Conservation (phyloP, 1,140 invertebrate genomes). For the Adelges cooleyi region DNA sequence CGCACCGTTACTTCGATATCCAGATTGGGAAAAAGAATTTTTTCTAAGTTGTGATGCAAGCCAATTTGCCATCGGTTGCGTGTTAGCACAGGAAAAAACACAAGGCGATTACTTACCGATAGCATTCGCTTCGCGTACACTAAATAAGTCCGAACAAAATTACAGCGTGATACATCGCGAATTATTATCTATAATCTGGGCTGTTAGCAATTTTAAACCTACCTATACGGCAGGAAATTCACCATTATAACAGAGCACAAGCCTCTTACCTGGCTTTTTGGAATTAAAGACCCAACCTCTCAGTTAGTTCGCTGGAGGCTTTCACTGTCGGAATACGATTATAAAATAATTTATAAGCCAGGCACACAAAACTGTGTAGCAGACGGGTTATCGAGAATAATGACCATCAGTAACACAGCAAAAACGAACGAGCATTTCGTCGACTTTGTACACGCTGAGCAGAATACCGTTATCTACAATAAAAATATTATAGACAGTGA, state of each 20-base stretch:
- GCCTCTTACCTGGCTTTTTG: conserved; percentile 41
- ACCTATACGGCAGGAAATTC: conserved; percentile 41
- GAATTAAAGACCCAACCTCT: conserved; percentile 33
- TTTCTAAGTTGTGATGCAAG: conserved; percentile 36
- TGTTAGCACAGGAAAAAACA: conserved; percentile 35
- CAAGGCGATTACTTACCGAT: conserved; percentile 34
- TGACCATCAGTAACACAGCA: no score
- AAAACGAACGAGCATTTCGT: no score
- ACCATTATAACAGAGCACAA: conserved; percentile 43
- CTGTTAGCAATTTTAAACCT: conserved; percentile 40
- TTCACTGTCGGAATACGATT: conserved; percentile 30
- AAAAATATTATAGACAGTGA: no score
- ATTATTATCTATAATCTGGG: conserved; percentile 43
- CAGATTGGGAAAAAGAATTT: no score
- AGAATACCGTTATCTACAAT: no score
- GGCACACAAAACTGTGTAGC: conserved; percentile 38
- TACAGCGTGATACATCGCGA: conserved; percentile 39
- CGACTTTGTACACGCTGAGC: no score
- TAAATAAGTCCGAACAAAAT: conserved; percentile 32
- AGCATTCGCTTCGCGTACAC: conserved; percentile 33
- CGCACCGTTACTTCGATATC: conserved; percentile 35
- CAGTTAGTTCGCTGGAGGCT: conserved; percentile 31
- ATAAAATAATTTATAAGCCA: conserved; percentile 32
- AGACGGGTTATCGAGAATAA: conserved; percentile 36
- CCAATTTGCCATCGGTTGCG: conserved; percentile 34